Base-by-base conservation (phyloP, 2,888 invertebrate species). In the Ectemnius continuus region DNA sequence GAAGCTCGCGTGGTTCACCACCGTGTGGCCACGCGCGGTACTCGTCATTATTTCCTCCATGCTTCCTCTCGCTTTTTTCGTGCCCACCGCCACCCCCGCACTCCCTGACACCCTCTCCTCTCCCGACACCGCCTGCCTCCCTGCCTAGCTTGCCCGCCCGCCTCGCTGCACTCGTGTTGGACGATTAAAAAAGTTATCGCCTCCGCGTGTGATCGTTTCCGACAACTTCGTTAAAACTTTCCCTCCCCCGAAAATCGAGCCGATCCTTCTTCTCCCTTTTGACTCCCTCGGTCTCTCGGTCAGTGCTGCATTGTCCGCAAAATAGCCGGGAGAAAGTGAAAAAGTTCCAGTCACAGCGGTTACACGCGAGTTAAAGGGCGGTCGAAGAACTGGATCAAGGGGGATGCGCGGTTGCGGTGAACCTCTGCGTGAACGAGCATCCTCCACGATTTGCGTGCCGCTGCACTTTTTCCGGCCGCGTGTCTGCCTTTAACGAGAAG, bases 1-100 rank as follows among this genome's bases (percentile, higher is more conserved):
- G 88, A 86, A 86, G 45, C 67, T 70, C 76, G 57, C 61, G 64
- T 75, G 73, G 75, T 67, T 58, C 62, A 62, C 69, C 71, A 73
- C 66, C 62, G 63, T 60, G 68, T 77, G n/a, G 61, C 11, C 63
- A 60, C 70, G 71, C 75, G 65, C 63, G 48, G 63, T 71, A 75
- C 75, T 61, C 67, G 58, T 48, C 67, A 67, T 61, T 62, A 67
- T 74, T 47, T 66, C 70, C 67, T 14, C 70, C 56, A 63, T 64
- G 59, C 67, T 70, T 52, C 52, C 52, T 52, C 52, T 52, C 52
- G 14, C 52, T 52, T 52, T 52, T 52, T 52, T 52, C 16, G n/a
- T 52, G 52, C n/a, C 52, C 16, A 16, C 52, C 16, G 4, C 52
- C n/a, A 47, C 47, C 47, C 52, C 16, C 1, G n/a, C 4, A 52